These are phyloP conservation scores for Hydrocynus forskahlii DNA, from an alignment of 2,797 vertebrate species.

Conservation along the genomic window DNA sequence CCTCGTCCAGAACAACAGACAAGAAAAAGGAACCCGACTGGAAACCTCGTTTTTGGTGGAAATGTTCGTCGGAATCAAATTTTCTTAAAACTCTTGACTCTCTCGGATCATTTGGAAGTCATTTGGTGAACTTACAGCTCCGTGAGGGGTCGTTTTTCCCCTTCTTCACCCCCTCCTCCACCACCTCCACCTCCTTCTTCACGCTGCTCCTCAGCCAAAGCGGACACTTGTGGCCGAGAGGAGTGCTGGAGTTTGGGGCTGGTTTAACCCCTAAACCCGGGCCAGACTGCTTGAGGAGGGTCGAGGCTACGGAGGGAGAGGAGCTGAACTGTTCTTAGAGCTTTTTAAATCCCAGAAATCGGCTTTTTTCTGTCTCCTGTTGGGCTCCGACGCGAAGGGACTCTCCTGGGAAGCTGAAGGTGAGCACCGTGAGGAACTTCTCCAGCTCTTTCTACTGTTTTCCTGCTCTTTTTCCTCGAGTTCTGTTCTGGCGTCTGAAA, in stretches of 20 bases:
- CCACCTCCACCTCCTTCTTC: no score
- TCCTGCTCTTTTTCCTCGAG: no score
- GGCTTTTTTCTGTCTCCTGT: background rate
- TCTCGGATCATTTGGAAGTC: slow-evolving; percentile 33
- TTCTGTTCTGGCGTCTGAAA: no score
- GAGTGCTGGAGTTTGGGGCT: no score
- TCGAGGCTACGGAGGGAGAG: no score
- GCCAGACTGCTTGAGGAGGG: no score
- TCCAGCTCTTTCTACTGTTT: no score
- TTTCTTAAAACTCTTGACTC: slow-evolving; percentile 36
- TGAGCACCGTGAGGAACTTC: background rate
- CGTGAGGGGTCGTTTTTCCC: background rate
- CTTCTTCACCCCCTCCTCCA: background rate
- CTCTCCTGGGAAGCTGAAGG: background rate
- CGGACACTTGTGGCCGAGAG: no score
- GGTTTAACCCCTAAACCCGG: no score
- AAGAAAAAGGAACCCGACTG: background rate
- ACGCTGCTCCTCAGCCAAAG: no score
- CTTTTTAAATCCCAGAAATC: background rate
- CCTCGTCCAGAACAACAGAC: slow-evolving; percentile 33
- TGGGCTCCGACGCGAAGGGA: no score
- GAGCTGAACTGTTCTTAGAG: background rate
- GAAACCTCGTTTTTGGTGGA: slow-evolving; percentile 43
- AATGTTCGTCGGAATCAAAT: slow-evolving; percentile 26
- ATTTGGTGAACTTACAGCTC: slow-evolving; percentile 17